Conservation (phyloP, 1,140 invertebrate genomes). For the Brachionus rubens region DNA sequence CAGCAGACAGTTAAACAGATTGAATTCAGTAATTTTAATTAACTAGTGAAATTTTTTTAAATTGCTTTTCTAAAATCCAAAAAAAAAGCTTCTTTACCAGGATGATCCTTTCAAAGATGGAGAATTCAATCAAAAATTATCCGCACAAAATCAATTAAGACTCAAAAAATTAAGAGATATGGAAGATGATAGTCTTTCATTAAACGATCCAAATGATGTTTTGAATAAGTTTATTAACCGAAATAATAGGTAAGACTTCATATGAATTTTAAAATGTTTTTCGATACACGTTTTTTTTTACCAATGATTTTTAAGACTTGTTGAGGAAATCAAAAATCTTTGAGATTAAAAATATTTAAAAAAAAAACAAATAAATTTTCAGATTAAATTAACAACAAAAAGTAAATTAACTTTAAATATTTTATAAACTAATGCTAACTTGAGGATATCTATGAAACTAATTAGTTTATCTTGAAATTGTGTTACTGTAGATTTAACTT, state of each 20-base stretch:
- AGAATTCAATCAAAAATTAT: not conserved
- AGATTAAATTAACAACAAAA: not conserved
- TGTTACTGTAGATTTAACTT: too few species aligned
- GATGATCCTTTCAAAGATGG: not conserved
- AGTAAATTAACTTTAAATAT: too few species aligned
- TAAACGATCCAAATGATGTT: conserved; percentile 42
- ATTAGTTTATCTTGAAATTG: too few species aligned
- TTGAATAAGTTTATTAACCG: conserved; percentile 36
- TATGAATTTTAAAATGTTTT: not conserved
- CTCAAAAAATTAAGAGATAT: conserved; percentile 41
- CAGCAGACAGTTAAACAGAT: conserved; percentile 3
- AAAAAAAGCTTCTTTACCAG: not conserved
- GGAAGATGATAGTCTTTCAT: conserved; percentile 36
- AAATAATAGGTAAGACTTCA: conserved; percentile 32
- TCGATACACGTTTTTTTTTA: not conserved
- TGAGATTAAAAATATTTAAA: conserved; percentile 43
- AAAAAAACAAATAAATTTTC: conserved; percentile 35
- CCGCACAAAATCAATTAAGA: conserved; percentile 29
- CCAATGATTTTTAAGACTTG: conserved; percentile 35
- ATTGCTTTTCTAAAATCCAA: not conserved
- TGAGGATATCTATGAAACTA: too few species aligned
- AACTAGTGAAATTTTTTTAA: not conserved
- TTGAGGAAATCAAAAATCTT: conserved; percentile 42
- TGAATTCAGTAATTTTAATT: conserved; percentile 17
- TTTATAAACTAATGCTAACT: not conserved